Percentiles rank a stretch among this genome's conserved stretches.
Evolutionary conservation across 2,113 vertebrate species (phyloP).

Genomic region (Potamarius usumacintae): DNA sequence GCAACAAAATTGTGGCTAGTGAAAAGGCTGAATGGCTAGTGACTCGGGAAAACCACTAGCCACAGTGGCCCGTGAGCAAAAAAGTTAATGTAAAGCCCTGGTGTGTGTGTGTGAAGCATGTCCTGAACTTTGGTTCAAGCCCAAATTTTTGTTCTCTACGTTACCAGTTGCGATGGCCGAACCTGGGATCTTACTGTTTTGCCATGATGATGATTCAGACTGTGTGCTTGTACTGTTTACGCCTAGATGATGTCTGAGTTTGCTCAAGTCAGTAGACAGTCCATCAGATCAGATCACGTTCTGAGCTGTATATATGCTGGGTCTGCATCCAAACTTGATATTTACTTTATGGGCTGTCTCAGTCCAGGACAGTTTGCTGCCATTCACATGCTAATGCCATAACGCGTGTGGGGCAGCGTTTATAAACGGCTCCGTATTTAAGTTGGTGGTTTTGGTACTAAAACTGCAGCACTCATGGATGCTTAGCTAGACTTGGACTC

Average conservation of each 20-base stretch:
- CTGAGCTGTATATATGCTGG: not conserved
- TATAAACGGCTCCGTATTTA: not conserved
- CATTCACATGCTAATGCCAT: not conserved
- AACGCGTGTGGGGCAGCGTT: not conserved
- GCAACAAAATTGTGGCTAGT: too few relatives aligned
- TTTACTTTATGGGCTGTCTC: not conserved
- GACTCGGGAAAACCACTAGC: too few relatives aligned
- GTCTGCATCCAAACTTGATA: not conserved
- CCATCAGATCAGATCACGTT: not conserved
- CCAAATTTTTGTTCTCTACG: not conserved
- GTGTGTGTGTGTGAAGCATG: not conserved
- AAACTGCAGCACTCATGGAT: not conserved
- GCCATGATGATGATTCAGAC: not conserved
- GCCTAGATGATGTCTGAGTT: not conserved
- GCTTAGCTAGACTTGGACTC: not conserved
- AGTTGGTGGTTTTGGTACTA: not conserved
- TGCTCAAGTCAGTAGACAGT: not conserved
- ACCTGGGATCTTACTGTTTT: too few relatives aligned
- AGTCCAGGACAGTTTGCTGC: not conserved
- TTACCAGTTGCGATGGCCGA: not conserved
- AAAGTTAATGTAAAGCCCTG: too few relatives aligned
- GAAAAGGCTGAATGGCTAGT: too few relatives aligned
- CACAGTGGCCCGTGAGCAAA: too few relatives aligned
- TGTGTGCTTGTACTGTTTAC: too few relatives aligned
- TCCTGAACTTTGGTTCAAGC: not conserved